phyloP scores from a whole-genome alignment of 2,113 vertebrate genomes.

The Dolichallabes microphthalmus region DNA sequence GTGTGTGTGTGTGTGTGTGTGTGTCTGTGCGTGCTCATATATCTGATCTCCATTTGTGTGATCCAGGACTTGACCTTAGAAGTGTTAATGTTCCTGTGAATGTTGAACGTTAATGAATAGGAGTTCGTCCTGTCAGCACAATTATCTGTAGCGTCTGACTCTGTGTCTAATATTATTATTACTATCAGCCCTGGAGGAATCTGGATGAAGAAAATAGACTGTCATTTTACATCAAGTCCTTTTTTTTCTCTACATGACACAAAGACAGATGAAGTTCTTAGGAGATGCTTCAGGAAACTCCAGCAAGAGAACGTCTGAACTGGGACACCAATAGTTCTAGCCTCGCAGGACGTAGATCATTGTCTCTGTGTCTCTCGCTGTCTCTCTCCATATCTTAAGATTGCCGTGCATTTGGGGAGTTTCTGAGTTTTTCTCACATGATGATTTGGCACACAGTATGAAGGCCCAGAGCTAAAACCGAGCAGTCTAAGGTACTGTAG shows the following conservation, averaged over 20 bases:
- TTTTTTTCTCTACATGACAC: not conserved
- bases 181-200: conserved; percentile 31
- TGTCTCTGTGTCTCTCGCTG: too few species aligned
- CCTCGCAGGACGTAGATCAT: not conserved
- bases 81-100: not conserved
- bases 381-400: not conserved
- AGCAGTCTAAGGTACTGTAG: conserved; percentile 22
- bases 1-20: not conserved
- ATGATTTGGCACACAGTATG: not conserved
- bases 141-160: conserved; percentile 43
- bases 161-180: conserved; percentile 40
- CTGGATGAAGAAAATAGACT: conserved; percentile 27
- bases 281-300: not conserved
- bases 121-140: conserved; percentile 42
- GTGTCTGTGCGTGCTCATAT: not conserved
- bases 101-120: not conserved
- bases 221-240: conserved; percentile 43
- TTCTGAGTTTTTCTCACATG: conserved; percentile 15
- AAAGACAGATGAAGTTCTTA: conserved; percentile 22
- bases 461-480: not conserved
- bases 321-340: conserved; percentile 3
- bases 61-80: not conserved
- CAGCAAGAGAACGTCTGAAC: not conserved
- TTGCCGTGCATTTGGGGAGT: not conserved
- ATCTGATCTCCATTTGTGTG: not conserved